Base-by-base conservation (phyloP, 1,140 invertebrate species). In the Bombyx mori region DNA sequence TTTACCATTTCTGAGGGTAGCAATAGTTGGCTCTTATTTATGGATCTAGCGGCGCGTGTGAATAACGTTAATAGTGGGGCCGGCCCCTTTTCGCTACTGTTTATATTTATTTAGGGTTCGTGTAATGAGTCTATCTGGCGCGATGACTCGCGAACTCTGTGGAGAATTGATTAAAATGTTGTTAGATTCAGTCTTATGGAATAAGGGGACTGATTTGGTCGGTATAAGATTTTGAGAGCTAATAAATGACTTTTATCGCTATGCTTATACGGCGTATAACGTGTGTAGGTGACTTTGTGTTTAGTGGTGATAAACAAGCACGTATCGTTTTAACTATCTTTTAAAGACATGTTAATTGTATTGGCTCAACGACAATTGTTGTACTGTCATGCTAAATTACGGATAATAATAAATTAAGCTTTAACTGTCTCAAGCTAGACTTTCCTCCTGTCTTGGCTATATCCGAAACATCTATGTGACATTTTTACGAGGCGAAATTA, bases 131-230 rank as follows among this genome's bases (percentile, higher is more conserved):
- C 77, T 83, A 79, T 83, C 79, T 81, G 70, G 61, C 73, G 78
- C 82, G 79, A 69, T 85, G 82, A 85, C 78, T 85, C 79, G 82
- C 79, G 73, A 81, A 82, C 75, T 77, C 75, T 84, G 81, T 77
- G 75, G 77, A 83, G 78, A 83, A 86, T 85, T 82, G 82, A 85
- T 82, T 82, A 81, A 82, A 85, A 85, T 75, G 75, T 82, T 79
- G 77, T 85, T 82, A 81, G 77, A 68, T 69, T 69, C 79, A 79
- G 76, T 82, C 75, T 76, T 66, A 71, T 68, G 73, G 73, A 81
- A 78, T 71, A 69, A 71, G 69, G 73, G 79, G 74, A 61, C 56
- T 66, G 61, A 74, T 69, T 73, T 68, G 69, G 58, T 52, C 57
- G 57, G 68, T 69, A 68, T 73, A 74, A 73, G 70, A 76, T 78